These are phyloP conservation scores for Scaptomyza tumidula DNA, from an alignment of 2,888 invertebrate genomes.

Conservation along the genomic window DNA sequence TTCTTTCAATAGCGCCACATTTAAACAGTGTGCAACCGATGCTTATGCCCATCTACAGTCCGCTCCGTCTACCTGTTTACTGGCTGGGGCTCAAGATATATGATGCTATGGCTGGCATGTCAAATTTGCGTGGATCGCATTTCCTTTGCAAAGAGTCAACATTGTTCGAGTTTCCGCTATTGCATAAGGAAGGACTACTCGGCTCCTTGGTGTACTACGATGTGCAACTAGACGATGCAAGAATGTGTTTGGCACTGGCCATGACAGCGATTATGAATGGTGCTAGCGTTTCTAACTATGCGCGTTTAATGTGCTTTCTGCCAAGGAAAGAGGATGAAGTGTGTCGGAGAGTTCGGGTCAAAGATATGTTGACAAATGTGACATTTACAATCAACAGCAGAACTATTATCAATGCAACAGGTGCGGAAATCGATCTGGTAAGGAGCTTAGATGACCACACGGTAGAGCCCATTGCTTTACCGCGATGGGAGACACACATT, in stretches of 20 bases:
- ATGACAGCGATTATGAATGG: conserved; percentile 97
- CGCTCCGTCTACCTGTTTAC: conserved; percentile 99
- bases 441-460: conserved; percentile 95
- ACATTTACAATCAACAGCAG: conserved; percentile 94
- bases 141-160: conserved; percentile 96
- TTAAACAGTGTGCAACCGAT: conserved; percentile 98
- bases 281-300: conserved; percentile 97
- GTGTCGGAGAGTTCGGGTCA: conserved; percentile 86
- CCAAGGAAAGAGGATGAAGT: conserved; percentile 84
- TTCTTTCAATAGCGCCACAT: conserved; percentile 98
- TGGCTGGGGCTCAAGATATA: conserved; percentile 99
- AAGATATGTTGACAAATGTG: conserved; percentile 91
- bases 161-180: conserved; percentile 98
- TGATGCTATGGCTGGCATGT: conserved; percentile 97
- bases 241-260: conserved; percentile 98
- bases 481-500: conserved; percentile 44
- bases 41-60: conserved; percentile 98
- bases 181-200: conserved; percentile 95
- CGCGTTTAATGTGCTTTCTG: conserved; percentile 90
- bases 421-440: conserved; percentile 96
- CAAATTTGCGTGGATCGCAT: conserved; percentile 97
- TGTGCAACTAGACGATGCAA: conserved; percentile 99
- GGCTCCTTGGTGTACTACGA: conserved; percentile 99
- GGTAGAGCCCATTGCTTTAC: conserved; percentile 93
- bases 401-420: conserved; percentile 98